A percentile compares a stretch with the other conserved stretches of the same genome.
Conservation (phyloP, 2,113 vertebrate species). For the Coracopsis vasa region DNA sequence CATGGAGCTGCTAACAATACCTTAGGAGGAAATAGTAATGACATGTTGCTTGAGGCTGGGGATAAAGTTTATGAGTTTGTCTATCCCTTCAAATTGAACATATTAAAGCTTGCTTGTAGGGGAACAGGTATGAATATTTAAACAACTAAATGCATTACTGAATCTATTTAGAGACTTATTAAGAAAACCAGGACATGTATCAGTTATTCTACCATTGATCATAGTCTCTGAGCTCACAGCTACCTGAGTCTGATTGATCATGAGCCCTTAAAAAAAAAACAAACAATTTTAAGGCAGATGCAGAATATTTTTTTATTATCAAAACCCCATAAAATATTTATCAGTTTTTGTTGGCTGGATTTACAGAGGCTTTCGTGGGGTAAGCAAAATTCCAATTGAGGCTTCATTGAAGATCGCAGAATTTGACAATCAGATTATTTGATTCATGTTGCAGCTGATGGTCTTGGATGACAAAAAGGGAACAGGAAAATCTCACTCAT, state of each 20-base stretch:
- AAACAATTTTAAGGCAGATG: background rate
- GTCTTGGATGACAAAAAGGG: background rate
- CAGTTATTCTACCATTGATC: background rate
- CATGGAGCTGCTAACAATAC: background rate
- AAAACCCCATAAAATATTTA: constrained; percentile 14
- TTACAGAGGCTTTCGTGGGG: background rate
- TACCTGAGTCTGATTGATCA: background rate
- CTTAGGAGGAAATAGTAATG: constrained; percentile 1
- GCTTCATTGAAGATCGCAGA: background rate
- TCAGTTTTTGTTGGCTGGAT: background rate
- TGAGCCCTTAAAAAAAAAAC: background rate
- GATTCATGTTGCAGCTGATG: background rate
- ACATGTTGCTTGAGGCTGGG: background rate
- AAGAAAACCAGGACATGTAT: background rate
- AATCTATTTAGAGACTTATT: background rate
- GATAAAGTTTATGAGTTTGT: constrained; percentile 8
- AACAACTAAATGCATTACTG: background rate
- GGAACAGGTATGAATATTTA: constrained; percentile 54
- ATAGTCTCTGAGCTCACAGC: background rate
- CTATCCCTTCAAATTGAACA: background rate
- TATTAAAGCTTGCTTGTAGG: constrained; percentile 32
- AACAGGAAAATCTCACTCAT: background rate
- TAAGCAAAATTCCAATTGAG: background rate
- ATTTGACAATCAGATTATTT: background rate
- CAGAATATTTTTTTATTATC: background rate